Evolutionary conservation across 2,797 vertebrate species (phyloP).

Genomic region (Dipus sagitta): DNA sequence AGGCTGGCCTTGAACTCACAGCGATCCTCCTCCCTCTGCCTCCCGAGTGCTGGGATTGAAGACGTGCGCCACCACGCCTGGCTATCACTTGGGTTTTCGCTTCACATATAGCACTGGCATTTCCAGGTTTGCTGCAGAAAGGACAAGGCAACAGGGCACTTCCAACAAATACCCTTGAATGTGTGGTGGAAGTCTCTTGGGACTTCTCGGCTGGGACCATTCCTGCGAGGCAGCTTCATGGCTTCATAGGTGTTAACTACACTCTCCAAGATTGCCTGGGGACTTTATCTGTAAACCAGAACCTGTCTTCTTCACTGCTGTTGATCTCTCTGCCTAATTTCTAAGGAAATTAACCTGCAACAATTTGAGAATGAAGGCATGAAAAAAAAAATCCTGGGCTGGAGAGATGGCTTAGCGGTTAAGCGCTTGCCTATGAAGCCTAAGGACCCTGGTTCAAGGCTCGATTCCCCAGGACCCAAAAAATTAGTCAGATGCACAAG

Average conservation of each 20-base stretch:
- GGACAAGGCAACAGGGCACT: background rate
- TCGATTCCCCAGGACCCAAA: no score
- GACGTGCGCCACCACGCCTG: no score
- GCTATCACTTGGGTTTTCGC: background rate
- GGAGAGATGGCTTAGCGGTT: no score
- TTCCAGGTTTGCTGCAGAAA: background rate
- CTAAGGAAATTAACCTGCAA: background rate
- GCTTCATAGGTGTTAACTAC: background rate
- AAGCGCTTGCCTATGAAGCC: no score
- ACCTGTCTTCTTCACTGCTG: background rate
- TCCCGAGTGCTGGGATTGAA: no score
- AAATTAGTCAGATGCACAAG: no score
- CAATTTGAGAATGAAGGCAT: background rate
- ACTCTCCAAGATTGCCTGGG: background rate
- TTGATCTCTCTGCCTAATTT: constrained; percentile 42
- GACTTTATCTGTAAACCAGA: background rate
- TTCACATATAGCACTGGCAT: background rate
- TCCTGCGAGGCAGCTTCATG: background rate
- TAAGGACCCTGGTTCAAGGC: no score
- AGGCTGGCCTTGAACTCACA: no score
- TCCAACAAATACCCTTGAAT: background rate
- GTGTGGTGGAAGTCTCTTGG: background rate
- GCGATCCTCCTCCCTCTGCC: no score
- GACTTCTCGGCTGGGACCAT: background rate
- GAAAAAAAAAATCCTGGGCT: constrained; percentile 3